Evolutionary conservation across 2,113 vertebrate species (phyloP), one percentile per base, ranked within the genome.

Genomic region (Corydoras maculifer): DNA sequence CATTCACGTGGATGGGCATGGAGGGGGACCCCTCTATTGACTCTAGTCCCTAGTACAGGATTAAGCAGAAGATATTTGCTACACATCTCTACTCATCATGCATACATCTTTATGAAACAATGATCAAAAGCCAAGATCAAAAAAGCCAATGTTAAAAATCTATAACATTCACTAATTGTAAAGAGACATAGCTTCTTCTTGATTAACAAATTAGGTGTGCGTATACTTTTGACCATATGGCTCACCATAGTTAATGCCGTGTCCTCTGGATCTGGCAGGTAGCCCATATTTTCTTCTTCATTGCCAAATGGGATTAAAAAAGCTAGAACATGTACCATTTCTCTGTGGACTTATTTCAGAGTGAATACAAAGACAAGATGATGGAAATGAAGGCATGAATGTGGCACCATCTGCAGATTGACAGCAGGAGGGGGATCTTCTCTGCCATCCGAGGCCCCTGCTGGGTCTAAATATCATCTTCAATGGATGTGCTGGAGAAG

Each of bases 371-470:
- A 77, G 49, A 76, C 78, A 82, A 82, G 79, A 85, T 82, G 83
- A 83, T 86, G 83, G 86, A 87, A 86, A 87, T 84, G 84, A 83
- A 86, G 85, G 84, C 75, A 72, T 80, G 82, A 78, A 89, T 88
- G 88, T 87, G 86, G 77, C 87, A 89, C 86, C 87, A 90, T 87
- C 88, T 89, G 89, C 89, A 81, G 65, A 0, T 66, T 78, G 81
- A 84, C 83, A 76, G 77, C 76, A 79, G 60, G n/a, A 2, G 58
- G 74, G 81, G 81, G 72, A 75, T 75, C 79, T 67, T 57, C 79
- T 75, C 77, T 69, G 75, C 58, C 76, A 83, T 76, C 74, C 74
- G 76, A 77, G 82, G 54, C 76, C 74, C 80, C 84, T 80, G 85
- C 84, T 75, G 86, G 54, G 85, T 43, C 80, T 66, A 83, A 85